phyloP scores from a whole-genome alignment of 2,113 vertebrate species.

The Otocyon megalotis region DNA sequence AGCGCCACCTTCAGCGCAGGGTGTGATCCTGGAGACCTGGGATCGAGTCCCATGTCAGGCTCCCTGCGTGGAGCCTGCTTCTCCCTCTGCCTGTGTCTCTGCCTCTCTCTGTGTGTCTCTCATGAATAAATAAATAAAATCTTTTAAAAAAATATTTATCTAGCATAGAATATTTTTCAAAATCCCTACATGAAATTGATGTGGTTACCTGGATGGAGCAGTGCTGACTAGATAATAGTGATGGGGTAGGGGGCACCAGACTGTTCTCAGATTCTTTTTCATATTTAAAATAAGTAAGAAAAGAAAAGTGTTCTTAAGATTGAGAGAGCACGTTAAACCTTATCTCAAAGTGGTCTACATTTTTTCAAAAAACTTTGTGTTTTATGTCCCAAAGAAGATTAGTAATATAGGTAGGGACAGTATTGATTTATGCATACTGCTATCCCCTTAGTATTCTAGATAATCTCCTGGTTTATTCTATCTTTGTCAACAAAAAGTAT shows the following conservation, averaged over 20 bases:
- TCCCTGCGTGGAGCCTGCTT: too few species aligned
- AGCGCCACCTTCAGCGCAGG: too few species aligned
- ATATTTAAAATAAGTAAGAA: background rate
- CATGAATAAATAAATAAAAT: background rate
- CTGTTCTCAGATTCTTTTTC: background rate
- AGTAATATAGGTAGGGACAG: constrained; percentile 57
- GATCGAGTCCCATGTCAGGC: too few species aligned
- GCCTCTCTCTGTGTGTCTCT: too few species aligned
- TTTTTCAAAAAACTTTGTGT: constrained; percentile 44
- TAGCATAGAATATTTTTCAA: background rate
- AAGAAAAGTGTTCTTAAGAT: constrained; percentile 47
- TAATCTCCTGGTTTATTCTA: constrained; percentile 69
- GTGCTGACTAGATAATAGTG: fast-evolving
- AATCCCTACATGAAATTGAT: background rate
- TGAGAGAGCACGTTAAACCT: constrained; percentile 53
- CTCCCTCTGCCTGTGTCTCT: too few species aligned
- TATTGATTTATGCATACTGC: constrained; percentile 74
- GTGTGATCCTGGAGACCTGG: too few species aligned
- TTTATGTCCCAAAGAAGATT: constrained; percentile 75
- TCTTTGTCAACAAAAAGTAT: constrained; percentile 74
- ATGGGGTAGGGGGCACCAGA: fast-evolving
- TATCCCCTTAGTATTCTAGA: constrained; percentile 64
- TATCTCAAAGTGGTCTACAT: constrained; percentile 45
- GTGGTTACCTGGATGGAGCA: background rate
- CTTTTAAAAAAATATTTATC: background rate